A percentile compares a stretch with the other conserved stretches of the same genome.
Evolutionary conservation across 2,888 invertebrate genomes (phyloP).

Genomic region (Noctua comes): DNA sequence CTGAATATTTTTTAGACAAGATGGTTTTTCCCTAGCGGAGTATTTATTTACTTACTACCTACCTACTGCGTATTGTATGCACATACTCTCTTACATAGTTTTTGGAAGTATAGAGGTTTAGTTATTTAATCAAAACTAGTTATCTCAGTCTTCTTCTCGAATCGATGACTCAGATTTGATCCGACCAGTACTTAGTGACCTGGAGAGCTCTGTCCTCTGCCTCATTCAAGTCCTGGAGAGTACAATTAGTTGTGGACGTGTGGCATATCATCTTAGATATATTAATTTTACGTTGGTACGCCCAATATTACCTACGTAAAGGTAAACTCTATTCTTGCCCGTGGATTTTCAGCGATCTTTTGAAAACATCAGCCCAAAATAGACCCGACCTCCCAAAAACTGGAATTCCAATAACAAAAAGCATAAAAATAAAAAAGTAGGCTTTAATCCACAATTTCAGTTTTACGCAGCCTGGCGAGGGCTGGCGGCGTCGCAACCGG

Average conservation of each 20-base stretch:
- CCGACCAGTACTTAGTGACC: not conserved
- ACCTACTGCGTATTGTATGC: not conserved
- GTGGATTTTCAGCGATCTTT: not conserved
- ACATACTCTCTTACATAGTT: not conserved
- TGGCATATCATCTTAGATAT: not conserved
- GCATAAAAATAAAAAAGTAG: conserved; percentile 66
- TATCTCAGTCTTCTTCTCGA: not conserved
- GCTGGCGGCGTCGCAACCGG: conserved; percentile 80
- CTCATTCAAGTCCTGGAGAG: not conserved
- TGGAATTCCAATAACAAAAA: conserved; percentile 26
- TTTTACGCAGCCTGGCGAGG: conserved; percentile 75
- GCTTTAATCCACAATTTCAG: conserved; percentile 76
- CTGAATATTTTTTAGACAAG: not conserved
- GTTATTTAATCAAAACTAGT: too few relatives aligned
- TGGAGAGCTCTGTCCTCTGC: not conserved
- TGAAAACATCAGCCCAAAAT: not conserved
- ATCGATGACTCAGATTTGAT: not conserved
- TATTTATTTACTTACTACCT: not conserved
- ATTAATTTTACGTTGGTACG: not conserved
- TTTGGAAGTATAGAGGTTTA: not conserved
- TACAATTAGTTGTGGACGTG: not conserved
- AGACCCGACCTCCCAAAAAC: conserved; percentile 3
- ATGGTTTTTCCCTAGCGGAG: not conserved
- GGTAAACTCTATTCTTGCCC: not conserved
- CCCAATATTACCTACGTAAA: not conserved